phyloP scores from a whole-genome alignment of 2,797 vertebrate genomes.

The Sebastes wilsoni region DNA sequence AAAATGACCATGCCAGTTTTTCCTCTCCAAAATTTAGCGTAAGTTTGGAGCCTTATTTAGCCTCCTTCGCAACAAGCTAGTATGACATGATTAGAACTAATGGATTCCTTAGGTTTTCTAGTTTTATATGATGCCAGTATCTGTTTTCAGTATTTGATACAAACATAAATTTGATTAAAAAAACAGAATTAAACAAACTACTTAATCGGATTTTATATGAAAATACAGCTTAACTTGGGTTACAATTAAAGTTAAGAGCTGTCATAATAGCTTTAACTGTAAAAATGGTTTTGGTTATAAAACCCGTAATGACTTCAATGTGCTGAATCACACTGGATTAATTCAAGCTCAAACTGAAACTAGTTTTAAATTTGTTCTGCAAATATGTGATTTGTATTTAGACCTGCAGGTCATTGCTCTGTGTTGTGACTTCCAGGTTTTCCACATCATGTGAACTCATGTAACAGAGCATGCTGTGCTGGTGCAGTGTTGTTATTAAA shows the following conservation, averaged over 20 bases:
- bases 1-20: too few species aligned
- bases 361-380: background rate
- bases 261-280: background rate
- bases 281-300: background rate
- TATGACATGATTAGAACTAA: too few species aligned
- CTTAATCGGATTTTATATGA: background rate
- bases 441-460: constrained; percentile 1
- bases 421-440: background rate
- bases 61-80: too few species aligned
- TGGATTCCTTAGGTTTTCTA: too few species aligned
- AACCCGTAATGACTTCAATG: background rate
- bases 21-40: too few species aligned
- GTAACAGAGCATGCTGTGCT: background rate
- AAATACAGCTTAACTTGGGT: background rate
- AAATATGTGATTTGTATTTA: constrained; percentile 12
- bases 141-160: background rate
- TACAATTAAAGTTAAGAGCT: background rate
- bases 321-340: background rate
- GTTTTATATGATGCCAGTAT: background rate
- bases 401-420: background rate
- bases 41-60: too few species aligned
- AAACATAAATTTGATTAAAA: background rate
- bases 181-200: background rate
- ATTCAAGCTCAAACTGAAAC: background rate
- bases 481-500: background rate